phyloP scores from a whole-genome alignment of 2,797 vertebrate genomes.

The Momotus momota region DNA sequence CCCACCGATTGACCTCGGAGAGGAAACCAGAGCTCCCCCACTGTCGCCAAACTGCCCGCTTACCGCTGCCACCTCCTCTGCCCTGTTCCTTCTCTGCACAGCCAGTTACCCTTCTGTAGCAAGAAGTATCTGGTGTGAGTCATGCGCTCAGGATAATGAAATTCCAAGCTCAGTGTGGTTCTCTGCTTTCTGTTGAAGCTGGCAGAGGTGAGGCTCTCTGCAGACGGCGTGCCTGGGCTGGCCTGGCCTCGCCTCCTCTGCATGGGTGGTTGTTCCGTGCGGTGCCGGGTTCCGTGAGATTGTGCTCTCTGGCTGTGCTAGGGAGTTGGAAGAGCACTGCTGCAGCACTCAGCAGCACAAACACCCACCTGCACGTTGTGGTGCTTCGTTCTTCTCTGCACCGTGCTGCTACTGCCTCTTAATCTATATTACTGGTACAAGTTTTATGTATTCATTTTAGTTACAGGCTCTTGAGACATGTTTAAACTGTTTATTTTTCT shows the following conservation, averaged over 20 bases:
- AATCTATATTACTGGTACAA: background rate
- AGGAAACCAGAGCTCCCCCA: background rate
- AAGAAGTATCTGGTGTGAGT: constrained; percentile 77
- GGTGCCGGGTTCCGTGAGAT: background rate
- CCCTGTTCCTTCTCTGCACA: background rate
- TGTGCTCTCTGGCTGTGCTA: background rate
- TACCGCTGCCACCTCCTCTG: background rate
- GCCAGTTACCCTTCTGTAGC: constrained; percentile 64
- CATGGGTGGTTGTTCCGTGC: background rate
- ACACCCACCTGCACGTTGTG: background rate
- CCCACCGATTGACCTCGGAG: background rate
- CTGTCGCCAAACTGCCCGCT: background rate
- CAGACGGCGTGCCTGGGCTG: constrained; percentile 48
- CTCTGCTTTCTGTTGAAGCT: constrained; percentile 52
- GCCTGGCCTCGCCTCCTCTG: background rate
- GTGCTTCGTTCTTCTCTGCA: background rate
- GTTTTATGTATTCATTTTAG: background rate
- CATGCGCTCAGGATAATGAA: constrained; percentile 78
- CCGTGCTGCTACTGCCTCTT: accelerated
- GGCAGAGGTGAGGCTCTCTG: constrained; percentile 9
- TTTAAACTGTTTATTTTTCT: background rate
- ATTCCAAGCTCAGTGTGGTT: constrained; percentile 44
- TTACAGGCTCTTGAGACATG: background rate
- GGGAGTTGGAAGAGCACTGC: background rate
- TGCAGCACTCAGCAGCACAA: background rate